Evolutionary conservation across 2,797 vertebrate species (phyloP).

Genomic region (Melopsittacus undulatus): DNA sequence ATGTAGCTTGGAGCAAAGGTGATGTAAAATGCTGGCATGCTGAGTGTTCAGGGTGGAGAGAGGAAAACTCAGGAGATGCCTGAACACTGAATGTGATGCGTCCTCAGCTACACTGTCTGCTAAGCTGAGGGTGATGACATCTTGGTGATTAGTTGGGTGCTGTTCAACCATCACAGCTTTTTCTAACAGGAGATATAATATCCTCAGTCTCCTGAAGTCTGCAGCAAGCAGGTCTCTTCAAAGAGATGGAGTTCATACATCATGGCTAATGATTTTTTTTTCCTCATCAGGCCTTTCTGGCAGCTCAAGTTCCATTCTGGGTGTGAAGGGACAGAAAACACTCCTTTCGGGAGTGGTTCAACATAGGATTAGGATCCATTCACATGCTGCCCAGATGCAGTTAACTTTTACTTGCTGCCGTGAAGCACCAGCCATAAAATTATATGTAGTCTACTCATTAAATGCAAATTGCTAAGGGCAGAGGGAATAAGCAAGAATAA

Average conservation of each 20-base stretch:
- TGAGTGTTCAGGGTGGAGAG: background rate
- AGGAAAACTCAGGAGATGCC: background rate
- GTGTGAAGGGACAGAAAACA: background rate
- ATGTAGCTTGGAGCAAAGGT: background rate
- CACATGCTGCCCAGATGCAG: background rate
- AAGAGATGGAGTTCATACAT: background rate
- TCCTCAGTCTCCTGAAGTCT: background rate
- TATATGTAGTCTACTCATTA: background rate
- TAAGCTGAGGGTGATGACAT: background rate
- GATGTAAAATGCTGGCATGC: background rate
- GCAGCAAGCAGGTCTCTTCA: background rate
- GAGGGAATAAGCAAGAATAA: background rate
- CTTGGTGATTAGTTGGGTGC: background rate
- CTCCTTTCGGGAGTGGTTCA: background rate
- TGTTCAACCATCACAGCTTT: background rate
- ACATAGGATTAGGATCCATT: background rate
- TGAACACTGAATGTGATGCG: rapidly evolving
- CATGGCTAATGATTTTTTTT: background rate
- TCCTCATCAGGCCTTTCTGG: background rate
- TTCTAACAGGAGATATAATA: background rate
- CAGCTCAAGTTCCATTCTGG: background rate
- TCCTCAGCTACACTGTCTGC: background rate
- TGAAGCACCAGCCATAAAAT: background rate
- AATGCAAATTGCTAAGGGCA: background rate
- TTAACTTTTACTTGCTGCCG: background rate